Base-by-base conservation (phyloP, 1,140 invertebrate species). In the Pseudomyrmex cubaensis region DNA sequence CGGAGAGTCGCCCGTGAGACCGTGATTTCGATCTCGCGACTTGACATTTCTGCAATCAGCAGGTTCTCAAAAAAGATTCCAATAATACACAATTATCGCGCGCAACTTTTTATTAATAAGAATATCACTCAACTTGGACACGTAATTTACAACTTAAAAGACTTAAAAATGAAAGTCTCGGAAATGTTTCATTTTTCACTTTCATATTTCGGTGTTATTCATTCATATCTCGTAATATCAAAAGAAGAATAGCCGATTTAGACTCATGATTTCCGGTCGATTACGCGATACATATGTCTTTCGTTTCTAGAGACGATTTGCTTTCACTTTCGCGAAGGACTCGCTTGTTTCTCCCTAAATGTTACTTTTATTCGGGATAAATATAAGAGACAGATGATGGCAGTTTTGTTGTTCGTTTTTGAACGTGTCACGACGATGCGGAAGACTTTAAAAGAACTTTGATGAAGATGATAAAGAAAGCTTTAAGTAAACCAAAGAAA, bases 311-410 rank as follows among this genome's bases (percentile, higher is more conserved):
- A 77, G 17, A 67, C 50, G 64, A 72, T 56, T 67, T 46, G 25
- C 74, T 77, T 77, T 77, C 74, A 66, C 62, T 77, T 57, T 77
- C 13, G 15, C 15, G n/a, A 17, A 56, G 50, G 59, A 10, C 44
- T 17, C 56, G 63, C 64, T 35, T 35, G 66, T 67, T 73, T 57
- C 44, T 10, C 63, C 59, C 48, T 50, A 20, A 77, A 56, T 13
- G 17, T 77, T 50, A 25, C 22, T 46, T 46, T 2, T 3, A 15
- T 7, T 17, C 17, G 5, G 13, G 20, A 10, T 57, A 35, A 44
- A 56, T 54, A n/a, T 52, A 44, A 10, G 46, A 77, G 62, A 77
- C 20, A 15, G 13, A n/a, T 77, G 17, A 22, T 10, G 46, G 15
- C 61, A 48, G 54, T 76, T 63, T 46, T 2, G 25, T 46, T 63